phyloP scores from a whole-genome alignment of 2,113 vertebrate genomes.

The Oceanites oceanicus region DNA sequence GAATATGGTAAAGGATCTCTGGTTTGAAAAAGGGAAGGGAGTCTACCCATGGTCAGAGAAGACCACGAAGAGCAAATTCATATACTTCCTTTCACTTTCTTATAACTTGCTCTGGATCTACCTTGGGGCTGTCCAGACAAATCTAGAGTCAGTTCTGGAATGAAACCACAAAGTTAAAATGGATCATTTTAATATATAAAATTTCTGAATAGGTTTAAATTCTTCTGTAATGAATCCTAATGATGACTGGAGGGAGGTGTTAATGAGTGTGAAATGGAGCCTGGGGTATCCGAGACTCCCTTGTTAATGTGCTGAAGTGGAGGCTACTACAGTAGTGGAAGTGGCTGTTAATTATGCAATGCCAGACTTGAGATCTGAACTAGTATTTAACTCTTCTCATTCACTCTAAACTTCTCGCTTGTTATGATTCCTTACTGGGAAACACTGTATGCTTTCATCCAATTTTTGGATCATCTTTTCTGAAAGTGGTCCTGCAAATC shows the following conservation, averaged over 20 bases:
- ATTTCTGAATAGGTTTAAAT: neutral
- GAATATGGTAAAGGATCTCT: neutral
- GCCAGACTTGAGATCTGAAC: neutral
- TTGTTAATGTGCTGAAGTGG: neutral
- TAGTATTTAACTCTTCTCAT: neutral
- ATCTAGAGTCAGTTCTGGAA: neutral
- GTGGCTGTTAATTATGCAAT: neutral
- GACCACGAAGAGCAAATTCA: neutral
- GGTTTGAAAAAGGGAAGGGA: neutral
- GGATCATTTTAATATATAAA: neutral
- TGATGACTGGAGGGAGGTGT: neutral
- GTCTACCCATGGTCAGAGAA: neutral
- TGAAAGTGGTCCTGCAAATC: neutral
- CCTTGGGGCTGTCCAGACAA: neutral
- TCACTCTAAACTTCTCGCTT: neutral
- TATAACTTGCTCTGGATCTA: neutral
- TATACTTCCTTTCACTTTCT: neutral
- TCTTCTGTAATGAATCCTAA: neutral
- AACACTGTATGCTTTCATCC: neutral
- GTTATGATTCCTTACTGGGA: neutral
- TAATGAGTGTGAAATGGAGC: neutral
- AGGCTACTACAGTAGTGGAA: neutral
- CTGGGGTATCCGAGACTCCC: neutral
- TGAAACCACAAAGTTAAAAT: neutral
- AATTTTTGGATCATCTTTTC: neutral